Base-by-base conservation (phyloP, 2,113 vertebrate genomes). In the Tetraodon nigroviridis region DNA sequence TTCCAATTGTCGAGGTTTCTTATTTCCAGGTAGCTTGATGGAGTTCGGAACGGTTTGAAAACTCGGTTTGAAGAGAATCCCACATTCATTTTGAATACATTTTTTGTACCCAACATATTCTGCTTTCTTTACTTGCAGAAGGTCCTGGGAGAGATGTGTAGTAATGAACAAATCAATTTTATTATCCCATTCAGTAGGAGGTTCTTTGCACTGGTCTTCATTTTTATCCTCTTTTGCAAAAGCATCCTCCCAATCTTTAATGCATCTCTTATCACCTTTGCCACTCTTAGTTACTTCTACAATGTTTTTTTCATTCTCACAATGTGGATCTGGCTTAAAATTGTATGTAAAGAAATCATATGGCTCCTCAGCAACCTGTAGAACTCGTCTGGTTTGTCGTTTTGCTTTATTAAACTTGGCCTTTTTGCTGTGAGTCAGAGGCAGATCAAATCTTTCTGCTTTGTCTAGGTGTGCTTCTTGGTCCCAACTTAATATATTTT, bases 331-430 rank as follows among this genome's bases (percentile, higher is more conserved):
- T 0, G 92, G 83, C 73, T 94, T 92, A 86, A 95, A 98, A 89
- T 86, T 91, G 48, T 93, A 93, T 1, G 95, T 98, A 68, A 98
- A 99, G 81, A 99, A 99, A 66, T 93, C 91, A 71, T 92, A 98
- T 0, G 94, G 88, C 65, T 96, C 94, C 64, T 97, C 93, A 10
- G 89, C 76, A 1, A 92, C 92, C 10, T 93, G 94, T 45, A 91
- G 78, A 49, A 86, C 91, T 48, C 78, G 86, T 0, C 86, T 91
- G 3, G 75, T 79, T 20, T 49, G 61, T 81, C 60, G 81, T 5
- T 67, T 60, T 42, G 73, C 48, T 14, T 87, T 82, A 53, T 60
- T 53, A 54, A 88, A 86, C 64, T 76, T 86, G n/a, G 86, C 69
- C 75, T 82, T 87, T 60, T 71, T n/a, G 45, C 68, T 51, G 21